Percentiles rank a stretch among this genome's conserved stretches.
Evolutionary conservation across 2,797 vertebrate genomes (phyloP).

Genomic region (Steatocranus sp.): DNA sequence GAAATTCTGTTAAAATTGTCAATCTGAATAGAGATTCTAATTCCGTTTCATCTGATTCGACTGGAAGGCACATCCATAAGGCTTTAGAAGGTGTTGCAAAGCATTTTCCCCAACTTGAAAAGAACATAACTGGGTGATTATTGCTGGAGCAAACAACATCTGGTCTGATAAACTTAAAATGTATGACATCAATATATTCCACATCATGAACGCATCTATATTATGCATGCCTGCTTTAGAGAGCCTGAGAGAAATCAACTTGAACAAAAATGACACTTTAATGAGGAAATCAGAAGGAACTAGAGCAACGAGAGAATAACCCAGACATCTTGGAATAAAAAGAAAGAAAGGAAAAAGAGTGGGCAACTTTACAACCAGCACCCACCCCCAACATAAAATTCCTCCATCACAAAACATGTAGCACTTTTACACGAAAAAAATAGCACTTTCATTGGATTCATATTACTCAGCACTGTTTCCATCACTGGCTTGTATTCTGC

Average conservation of each 20-base stretch:
- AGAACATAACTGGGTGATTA: conserved; percentile 84
- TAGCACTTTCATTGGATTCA: conserved; percentile 5
- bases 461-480: conserved; percentile 7
- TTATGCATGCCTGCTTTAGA: conserved; percentile 34
- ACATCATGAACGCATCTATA: conserved; percentile 9
- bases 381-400: not conserved
- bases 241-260: conserved; percentile 45
- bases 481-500: conserved; percentile 37
- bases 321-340: conserved; percentile 22
- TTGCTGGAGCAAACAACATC: conserved; percentile 86
- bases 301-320: conserved; percentile 26
- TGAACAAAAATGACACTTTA: conserved; percentile 2
- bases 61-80: conserved; percentile 97
- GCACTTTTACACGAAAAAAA: not conserved
- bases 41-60: conserved; percentile 74
- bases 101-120: conserved; percentile 72
- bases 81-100: conserved; percentile 90
- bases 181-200: conserved; percentile 8
- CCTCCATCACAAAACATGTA: conserved; percentile 2
- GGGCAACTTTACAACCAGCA: not conserved
- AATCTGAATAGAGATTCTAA: conserved; percentile 77
- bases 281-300: conserved; percentile 11
- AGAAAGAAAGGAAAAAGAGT: conserved; percentile 17
- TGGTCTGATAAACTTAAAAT: conserved; percentile 38
- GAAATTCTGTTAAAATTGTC: conserved; percentile 46